Evolutionary conservation across 2,113 vertebrate species (phyloP).

Genomic region (Megatriorchis doriae): DNA sequence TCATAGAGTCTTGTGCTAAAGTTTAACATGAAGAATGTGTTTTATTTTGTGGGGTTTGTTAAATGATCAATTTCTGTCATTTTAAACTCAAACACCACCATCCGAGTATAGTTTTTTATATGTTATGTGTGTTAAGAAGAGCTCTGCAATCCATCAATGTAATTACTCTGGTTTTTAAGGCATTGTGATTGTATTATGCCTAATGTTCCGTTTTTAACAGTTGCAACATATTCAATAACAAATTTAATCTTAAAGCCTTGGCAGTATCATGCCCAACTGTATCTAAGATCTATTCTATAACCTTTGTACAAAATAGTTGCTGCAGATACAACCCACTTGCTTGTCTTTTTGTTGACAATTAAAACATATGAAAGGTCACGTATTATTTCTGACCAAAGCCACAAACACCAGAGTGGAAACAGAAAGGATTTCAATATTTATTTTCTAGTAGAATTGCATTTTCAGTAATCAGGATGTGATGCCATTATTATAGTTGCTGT

Average conservation of each 20-base stretch:
- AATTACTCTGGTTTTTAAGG: background rate
- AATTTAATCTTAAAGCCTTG: background rate
- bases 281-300: background rate
- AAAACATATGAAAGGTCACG: background rate
- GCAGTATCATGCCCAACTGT: background rate
- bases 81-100: background rate
- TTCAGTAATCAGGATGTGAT: background rate
- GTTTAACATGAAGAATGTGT: background rate
- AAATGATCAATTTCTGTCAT: background rate
- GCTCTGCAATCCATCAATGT: background rate
- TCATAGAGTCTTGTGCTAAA: background rate
- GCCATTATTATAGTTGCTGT: background rate
- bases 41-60: background rate
- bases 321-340: background rate
- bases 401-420: background rate
- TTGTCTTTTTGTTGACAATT: background rate
- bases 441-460: background rate
- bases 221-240: background rate
- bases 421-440: background rate
- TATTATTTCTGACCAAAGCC: background rate
- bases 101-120: background rate
- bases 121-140: background rate
- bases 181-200: background rate
- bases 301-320: background rate
- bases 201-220: background rate